A percentile compares a stretch with the other conserved stretches of the same genome.
Conservation (phyloP, 1,140 invertebrate genomes). For the Grapholita molesta region DNA sequence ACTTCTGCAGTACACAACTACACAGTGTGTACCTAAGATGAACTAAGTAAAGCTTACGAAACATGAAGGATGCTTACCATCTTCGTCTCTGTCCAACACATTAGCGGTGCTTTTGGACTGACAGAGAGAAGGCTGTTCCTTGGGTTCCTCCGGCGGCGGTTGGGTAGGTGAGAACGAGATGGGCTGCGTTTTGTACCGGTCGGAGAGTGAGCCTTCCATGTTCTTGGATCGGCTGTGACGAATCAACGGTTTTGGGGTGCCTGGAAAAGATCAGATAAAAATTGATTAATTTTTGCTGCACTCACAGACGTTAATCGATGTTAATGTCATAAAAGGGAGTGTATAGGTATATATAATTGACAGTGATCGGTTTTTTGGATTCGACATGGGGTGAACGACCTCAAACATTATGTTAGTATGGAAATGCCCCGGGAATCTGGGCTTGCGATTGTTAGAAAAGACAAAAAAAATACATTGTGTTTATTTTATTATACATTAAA, state of each 20-base stretch:
- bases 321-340: too few species aligned
- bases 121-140: slow-evolving; percentile 52
- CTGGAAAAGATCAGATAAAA: slow-evolving; percentile 38
- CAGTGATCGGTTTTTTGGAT: too few species aligned
- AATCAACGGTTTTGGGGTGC: slow-evolving; percentile 66
- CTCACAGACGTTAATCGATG: too few species aligned
- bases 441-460: too few species aligned
- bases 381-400: too few species aligned
- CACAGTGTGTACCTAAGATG: slow-evolving; percentile 3
- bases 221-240: slow-evolving; percentile 71
- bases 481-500: too few species aligned
- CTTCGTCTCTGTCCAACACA: slow-evolving; percentile 74
- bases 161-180: slow-evolving; percentile 43
- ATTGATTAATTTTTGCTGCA: too few species aligned
- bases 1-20: not conserved
- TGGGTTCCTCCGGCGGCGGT: slow-evolving; percentile 26
- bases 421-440: too few species aligned
- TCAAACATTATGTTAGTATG: too few species aligned
- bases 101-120: slow-evolving; percentile 72
- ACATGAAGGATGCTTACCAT: slow-evolving; percentile 53
- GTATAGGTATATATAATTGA: too few species aligned
- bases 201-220: slow-evolving; percentile 66
- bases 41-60: slow-evolving; percentile 10
- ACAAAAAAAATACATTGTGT: too few species aligned
- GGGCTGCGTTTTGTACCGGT: slow-evolving; percentile 70